Percentiles rank a stretch among this genome's conserved stretches.
phyloP scores from a whole-genome alignment of 2,888 invertebrate genomes.

The Pyrrhosoma nymphula region DNA sequence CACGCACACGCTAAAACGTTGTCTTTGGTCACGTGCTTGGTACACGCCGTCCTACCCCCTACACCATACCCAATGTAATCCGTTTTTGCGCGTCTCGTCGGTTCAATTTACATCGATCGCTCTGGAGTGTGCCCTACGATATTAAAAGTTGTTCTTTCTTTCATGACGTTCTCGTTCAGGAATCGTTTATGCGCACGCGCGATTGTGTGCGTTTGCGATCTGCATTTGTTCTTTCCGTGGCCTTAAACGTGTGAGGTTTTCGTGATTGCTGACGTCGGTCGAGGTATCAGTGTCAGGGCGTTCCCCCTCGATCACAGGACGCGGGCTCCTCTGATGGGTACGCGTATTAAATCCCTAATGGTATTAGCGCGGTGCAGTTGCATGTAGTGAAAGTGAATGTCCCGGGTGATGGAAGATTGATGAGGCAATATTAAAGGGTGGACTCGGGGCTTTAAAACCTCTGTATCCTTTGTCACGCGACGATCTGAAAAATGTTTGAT shows the following conservation, averaged over 20 bases:
- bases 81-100: neutral
- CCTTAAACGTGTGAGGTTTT: neutral
- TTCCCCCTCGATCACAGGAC: neutral
- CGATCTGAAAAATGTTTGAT: neutral
- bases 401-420: neutral
- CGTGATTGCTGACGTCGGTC: neutral
- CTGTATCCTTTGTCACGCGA: neutral
- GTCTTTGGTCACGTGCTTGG: slow-evolving; percentile 16
- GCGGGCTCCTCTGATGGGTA: neutral
- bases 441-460: neutral
- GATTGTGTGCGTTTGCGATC: neutral
- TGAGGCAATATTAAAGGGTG: neutral
- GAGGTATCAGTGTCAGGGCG: neutral
- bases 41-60: neutral
- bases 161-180: neutral
- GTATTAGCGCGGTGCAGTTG: neutral
- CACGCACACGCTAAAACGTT: slow-evolving; percentile 13
- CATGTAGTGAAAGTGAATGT: neutral
- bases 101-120: slow-evolving; percentile 23
- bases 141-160: slow-evolving; percentile 37
- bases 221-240: slow-evolving; percentile 6
- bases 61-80: neutral
- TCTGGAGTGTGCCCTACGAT: neutral
- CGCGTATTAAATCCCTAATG: slow-evolving; percentile 10
- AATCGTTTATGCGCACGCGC: neutral